Evolutionary conservation across 2,797 vertebrate species (phyloP).

Genomic region (Phoeniculus purpureus): DNA sequence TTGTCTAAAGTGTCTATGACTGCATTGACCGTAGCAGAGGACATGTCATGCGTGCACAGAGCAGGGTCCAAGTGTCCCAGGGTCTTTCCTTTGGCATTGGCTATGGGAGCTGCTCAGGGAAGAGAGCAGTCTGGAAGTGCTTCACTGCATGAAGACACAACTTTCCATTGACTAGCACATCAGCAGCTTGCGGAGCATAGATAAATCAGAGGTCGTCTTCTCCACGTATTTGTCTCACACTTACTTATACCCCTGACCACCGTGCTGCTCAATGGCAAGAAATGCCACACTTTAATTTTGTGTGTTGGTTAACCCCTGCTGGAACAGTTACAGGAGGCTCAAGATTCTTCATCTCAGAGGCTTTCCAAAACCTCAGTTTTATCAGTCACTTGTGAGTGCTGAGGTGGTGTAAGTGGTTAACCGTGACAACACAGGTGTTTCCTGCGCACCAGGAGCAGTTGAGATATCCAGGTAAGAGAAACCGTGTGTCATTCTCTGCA

Average conservation of each 20-base stretch:
- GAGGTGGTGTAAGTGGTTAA: background rate
- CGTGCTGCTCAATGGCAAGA: background rate
- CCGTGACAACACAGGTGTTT: background rate
- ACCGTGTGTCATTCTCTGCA: background rate
- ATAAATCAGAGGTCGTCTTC: background rate
- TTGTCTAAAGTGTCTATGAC: background rate
- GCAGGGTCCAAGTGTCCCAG: background rate
- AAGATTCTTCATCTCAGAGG: background rate
- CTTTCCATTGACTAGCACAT: background rate
- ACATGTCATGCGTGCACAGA: background rate
- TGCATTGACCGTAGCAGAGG: background rate
- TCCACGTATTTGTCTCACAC: background rate
- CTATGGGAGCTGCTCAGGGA: background rate
- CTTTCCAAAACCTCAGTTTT: background rate
- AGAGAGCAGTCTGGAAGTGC: background rate
- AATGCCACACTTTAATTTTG: background rate
- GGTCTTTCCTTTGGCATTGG: background rate
- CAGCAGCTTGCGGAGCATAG: background rate
- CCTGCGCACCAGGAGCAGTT: background rate
- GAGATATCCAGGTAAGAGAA: background rate
- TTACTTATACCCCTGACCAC: background rate
- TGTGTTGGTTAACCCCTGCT: background rate
- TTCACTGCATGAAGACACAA: background rate
- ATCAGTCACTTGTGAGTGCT: background rate
- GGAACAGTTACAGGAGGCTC: background rate